Evolutionary conservation across 2,888 invertebrate species (phyloP), one percentile per base, ranked within the genome.

Genomic region (Arrhopalites spinosus): DNA sequence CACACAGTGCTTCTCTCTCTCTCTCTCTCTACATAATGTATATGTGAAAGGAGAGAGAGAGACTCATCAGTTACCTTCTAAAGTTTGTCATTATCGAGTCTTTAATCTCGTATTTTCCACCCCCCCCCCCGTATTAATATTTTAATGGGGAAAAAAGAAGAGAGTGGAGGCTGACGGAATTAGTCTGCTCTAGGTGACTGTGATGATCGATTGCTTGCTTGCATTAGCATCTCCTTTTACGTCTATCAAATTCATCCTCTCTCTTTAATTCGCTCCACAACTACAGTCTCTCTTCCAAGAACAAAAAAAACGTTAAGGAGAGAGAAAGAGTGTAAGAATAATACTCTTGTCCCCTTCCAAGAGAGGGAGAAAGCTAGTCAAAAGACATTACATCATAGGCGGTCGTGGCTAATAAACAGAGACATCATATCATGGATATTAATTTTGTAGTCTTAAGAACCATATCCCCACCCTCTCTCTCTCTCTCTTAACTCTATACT

Each of bases 71-170:
- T 79, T 79, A 79, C 78, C 78, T 79, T 76, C 75, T 73, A 79
- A 78, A 79, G 78, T 79, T 79, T 79, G 78, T 77, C 78, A 79
- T 79, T 59, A 79, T 79, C 78, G 78, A 79, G 74, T 77, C 78
- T 79, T 79, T 79, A 79, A 79, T 79, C 78, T 79, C 77, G 77
- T 77, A 79, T 79, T 79, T 77, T n/a, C n/a, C n/a, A n/a, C n/a
- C n/a, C n/a, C n/a, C n/a, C n/a, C n/a, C n/a, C n/a, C n/a, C n/a
- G n/a, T n/a, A n/a, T n/a, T n/a, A 79, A 77, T 77, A 78, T 73
- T 71, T 77, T 5, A 50, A 15, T 5, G 20, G 3, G 15, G 50
- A 73, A 74, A 63, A 50, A 20, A 20, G 15, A 3, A 50, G 50
- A 71, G 76, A 63, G 63, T 64, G 64, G 76, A 76, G 76, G 73